Base-by-base conservation (phyloP, 2,113 vertebrate species). In the Cinclus cinclus region DNA sequence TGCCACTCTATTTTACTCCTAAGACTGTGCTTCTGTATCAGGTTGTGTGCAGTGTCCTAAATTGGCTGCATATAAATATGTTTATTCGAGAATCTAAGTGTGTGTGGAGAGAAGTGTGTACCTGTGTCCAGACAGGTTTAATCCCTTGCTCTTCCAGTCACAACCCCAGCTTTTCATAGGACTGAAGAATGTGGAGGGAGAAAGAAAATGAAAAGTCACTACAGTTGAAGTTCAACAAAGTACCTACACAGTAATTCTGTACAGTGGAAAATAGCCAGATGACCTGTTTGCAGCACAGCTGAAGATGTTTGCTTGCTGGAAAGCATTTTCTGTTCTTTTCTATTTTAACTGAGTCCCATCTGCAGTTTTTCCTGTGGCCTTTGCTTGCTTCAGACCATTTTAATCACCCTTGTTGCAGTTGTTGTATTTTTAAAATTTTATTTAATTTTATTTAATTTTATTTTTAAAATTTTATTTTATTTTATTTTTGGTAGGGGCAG, bases 301-400 rank as follows among this genome's bases (percentile, higher is more conserved):
- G 2, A 83, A 93, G 71, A 71, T 30, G n/a, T 83, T 87, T 93
- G 59, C 65, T 93, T 81, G 50, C 69, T 95, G 87, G 63, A 94
- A 93, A 94, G 64, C 39, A 35, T 93, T 94, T 95, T 90, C 87
- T 77, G 11, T 70, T 55, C 90, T 77, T 68, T 85, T 47, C 73
- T 86, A 13, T 90, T 95, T 95, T 77, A 90, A 70, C 44, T 86
- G 83, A 86, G 68, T 69, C 75, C 52, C 75, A 93, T 75, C 87
- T 92, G 90, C 64, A 96, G 67, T 90, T 93, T 94, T 81, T 94
- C 33, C 71, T 78, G 60, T 64, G 88, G 85, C 47, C 52, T 92
- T 94, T 95, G 27, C 68, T 94, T 93, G 60, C 83, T 92, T 55
- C 79, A 94, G 77, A 83, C 52, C 55, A 90, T 33, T 74, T 77